Evolutionary conservation across 37 sponge, comb jelly and placozoan species (phyloP).

Genomic region (Chondrilla cf. caribensis): DNA sequence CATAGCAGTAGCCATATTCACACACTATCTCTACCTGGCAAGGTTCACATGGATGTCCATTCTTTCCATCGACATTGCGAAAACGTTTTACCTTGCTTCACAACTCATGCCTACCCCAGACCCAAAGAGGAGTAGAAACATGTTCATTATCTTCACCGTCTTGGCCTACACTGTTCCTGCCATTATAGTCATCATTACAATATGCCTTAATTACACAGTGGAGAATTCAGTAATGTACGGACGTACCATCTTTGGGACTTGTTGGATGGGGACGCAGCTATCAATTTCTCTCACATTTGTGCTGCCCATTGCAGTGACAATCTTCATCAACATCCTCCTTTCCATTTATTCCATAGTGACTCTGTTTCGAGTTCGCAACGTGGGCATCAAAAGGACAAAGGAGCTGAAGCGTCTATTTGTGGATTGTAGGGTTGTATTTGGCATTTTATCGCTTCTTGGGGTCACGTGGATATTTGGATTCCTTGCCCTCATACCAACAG

Average conservation of each 20-base stretch:
- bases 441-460: not conserved
- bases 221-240: not conserved
- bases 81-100: constrained; percentile 8
- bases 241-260: not conserved
- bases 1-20: not conserved
- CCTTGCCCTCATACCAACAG: not conserved
- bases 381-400: not conserved
- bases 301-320: not conserved
- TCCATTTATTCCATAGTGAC: not conserved
- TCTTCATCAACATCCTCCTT: not conserved
- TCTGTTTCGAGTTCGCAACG: not conserved
- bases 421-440: constrained; percentile 6
- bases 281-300: not conserved
- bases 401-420: not conserved
- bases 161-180: not conserved
- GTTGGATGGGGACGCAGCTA: not conserved
- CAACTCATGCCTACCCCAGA: not conserved
- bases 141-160: not conserved
- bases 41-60: constrained; percentile 17
- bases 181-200: not conserved
- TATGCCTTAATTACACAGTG: not conserved
- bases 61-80: not conserved
- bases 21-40: not conserved
- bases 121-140: not conserved
- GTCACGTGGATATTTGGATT: constrained; percentile 19